phyloP scores from a whole-genome alignment of 2,113 vertebrate species.

The Heterocephalus glaber region DNA sequence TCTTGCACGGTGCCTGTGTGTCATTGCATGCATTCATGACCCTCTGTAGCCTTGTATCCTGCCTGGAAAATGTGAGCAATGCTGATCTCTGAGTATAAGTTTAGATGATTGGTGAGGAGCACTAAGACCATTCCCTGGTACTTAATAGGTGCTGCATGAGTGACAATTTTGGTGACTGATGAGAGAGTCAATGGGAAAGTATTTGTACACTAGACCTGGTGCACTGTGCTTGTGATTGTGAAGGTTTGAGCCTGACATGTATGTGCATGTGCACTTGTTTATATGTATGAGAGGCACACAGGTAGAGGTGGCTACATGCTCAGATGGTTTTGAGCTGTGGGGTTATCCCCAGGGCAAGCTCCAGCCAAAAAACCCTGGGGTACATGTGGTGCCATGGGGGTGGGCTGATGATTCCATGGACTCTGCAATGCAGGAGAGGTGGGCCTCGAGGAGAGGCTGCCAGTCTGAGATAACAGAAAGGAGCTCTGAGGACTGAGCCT shows the following conservation, averaged over 20 bases:
- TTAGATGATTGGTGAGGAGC: not conserved
- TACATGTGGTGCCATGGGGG: not conserved
- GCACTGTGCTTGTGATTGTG: not conserved
- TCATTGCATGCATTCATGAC: not conserved
- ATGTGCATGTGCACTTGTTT: no score
- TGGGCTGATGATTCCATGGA: not conserved
- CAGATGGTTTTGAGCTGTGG: not conserved
- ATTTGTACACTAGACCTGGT: not conserved
- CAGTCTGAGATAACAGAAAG: not conserved
- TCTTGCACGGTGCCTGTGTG: not conserved
- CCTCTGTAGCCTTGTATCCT: not conserved
- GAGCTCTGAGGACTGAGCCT: not conserved
- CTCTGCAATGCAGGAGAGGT: not conserved
- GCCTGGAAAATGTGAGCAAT: not conserved
- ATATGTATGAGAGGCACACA: not conserved
- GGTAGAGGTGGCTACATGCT: not conserved
- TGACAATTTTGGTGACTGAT: not conserved
- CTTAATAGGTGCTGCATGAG: not conserved
- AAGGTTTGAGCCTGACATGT: not conserved
- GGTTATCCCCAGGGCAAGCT: not conserved
- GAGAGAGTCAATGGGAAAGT: not conserved
- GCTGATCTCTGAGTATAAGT: not conserved
- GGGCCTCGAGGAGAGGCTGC: accelerated
- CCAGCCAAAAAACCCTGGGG: not conserved
- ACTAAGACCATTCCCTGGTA: not conserved